Evolutionary conservation across 2,797 vertebrate species (phyloP).

Genomic region (Lagodon rhomboides): DNA sequence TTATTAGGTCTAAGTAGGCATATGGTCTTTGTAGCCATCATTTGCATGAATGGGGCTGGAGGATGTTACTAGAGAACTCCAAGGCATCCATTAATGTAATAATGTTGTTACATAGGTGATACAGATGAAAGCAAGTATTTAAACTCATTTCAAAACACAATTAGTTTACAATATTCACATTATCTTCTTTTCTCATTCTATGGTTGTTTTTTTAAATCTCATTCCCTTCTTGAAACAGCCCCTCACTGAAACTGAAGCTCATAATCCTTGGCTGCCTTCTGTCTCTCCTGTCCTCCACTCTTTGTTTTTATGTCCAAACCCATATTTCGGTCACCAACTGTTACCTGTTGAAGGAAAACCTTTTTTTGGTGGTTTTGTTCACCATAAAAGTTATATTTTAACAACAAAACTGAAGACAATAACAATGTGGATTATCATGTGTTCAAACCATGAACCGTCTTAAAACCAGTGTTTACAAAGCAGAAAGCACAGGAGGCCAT

Average conservation of each 20-base stretch:
- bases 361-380: background rate
- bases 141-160: background rate
- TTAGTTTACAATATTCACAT: background rate
- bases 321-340: background rate
- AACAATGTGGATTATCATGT: slow-evolving; percentile 32
- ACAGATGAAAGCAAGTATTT: background rate
- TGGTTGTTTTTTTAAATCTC: background rate
- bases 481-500: slow-evolving; percentile 42
- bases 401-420: slow-evolving; percentile 22
- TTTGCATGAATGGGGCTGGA: background rate
- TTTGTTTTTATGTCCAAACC: background rate
- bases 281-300: background rate
- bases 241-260: background rate
- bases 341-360: background rate
- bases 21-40: background rate
- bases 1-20: background rate
- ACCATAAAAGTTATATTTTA: slow-evolving; percentile 27
- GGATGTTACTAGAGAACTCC: background rate
- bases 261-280: background rate
- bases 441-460: slow-evolving; percentile 40
- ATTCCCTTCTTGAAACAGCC: background rate
- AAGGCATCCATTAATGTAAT: background rate
- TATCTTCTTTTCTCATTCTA: background rate
- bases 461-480: slow-evolving; percentile 61
- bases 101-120: background rate